Evolutionary conservation across 1,140 invertebrate species (phyloP).

Genomic region (Tyrophagus putrescentiae): DNA sequence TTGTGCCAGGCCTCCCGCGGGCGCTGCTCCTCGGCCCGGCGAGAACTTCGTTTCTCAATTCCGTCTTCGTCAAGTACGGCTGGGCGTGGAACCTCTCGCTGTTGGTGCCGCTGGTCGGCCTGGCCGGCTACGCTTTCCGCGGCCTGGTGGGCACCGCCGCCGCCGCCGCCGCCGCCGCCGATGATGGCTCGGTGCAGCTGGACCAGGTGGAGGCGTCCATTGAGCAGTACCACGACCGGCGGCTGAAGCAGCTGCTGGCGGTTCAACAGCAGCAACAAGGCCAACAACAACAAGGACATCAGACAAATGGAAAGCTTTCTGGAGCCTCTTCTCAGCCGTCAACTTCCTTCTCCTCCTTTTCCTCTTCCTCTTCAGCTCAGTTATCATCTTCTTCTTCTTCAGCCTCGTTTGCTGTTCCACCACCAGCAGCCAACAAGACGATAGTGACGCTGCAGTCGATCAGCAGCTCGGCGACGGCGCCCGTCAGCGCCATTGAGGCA

Average conservation of each 20-base stretch:
- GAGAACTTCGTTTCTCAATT: constrained; percentile 74
- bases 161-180: neutral
- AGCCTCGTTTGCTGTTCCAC: too few relatives aligned
- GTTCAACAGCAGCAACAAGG: too few relatives aligned
- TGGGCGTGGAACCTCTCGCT: constrained; percentile 81
- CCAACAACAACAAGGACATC: too few relatives aligned
- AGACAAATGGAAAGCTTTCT: too few relatives aligned
- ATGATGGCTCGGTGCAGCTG: neutral
- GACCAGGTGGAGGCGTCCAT: neutral
- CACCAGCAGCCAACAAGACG: too few relatives aligned
- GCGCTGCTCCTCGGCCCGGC: constrained; percentile 44
- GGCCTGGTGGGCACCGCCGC: neutral
- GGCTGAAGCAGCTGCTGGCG: neutral
- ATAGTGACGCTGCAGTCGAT: too few relatives aligned
- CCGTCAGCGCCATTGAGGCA: too few relatives aligned
- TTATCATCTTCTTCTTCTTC: too few relatives aligned
- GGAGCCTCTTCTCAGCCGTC: too few relatives aligned
- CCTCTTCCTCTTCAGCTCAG: too few relatives aligned
- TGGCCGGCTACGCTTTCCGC: constrained; percentile 44
- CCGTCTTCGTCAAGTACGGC: constrained; percentile 82
- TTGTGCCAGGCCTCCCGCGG: constrained; percentile 36
- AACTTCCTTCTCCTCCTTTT: neutral
- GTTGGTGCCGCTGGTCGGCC: constrained; percentile 54
- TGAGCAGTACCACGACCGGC: neutral
- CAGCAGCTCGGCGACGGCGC: too few relatives aligned